Base-by-base conservation (phyloP, 1,140 invertebrate genomes). In the Aphelinus atriplicis region DNA sequence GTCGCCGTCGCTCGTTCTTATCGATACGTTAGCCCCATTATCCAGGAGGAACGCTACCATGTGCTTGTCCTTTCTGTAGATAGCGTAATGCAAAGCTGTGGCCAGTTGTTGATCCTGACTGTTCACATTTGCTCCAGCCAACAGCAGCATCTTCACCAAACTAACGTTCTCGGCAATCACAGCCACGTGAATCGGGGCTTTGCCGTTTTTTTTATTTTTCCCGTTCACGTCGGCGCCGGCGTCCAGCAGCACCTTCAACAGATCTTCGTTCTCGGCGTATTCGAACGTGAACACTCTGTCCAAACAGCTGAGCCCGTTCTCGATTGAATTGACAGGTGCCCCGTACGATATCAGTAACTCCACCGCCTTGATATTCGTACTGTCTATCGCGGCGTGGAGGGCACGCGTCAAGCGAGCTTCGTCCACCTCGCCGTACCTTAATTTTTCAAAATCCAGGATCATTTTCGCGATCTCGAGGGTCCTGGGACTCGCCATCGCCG, bases 41-140 rank as follows among this genome's bases (percentile, higher is more conserved):
- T 50, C 51, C 10, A 68, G 58, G 3, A 68, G 66, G 26, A 68
- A 45, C 7, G 10, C 1, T 2, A 58, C 7, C 45, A 68, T 68
- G 6, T 47, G 2, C 9, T 58, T 45, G 7, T 48, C 58, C 0
- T 42, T 50, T 3, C 66, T 58, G 43, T 58, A 58, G 4, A 68
- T 58, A 26, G 66, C 66, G 51, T 58, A 58, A 7, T 68, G 66
- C 45, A 68, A 58, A 3, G 45, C 45, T 0, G 66, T 68, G 26
- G 66, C 66, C 7, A 53, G 55, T 7, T 58, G 46, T 48, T 58
- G 46, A 26, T 68, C 58, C 10, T 68, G 66, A 68, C 58, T 58
- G 4, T 68, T 58, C 3, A 68, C 10, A 48, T 68, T 58, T 1
- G 66, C 55, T 4, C 66, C 66, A n/a, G 66, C 50, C 7, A 45